Percentiles rank a stretch among this genome's conserved stretches.
Evolutionary conservation across 53 echinoderm and acorn worm genomes (phyloP).

Genomic region (Holothuria leucospilota): DNA sequence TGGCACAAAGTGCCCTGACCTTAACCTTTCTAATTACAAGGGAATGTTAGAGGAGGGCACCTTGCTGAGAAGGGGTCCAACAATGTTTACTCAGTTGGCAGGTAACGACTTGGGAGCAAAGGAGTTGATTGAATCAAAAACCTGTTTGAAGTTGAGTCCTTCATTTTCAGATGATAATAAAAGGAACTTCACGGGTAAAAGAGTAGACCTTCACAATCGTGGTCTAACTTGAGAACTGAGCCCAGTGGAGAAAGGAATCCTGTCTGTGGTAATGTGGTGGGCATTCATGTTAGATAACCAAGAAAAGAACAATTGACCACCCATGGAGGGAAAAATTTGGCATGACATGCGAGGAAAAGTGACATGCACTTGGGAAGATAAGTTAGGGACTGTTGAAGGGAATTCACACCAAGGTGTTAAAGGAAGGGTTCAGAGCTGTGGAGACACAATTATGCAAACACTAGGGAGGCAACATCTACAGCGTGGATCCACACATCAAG

Average conservation of each 20-base stretch:
- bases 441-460: constrained; percentile 40
- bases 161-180: constrained; percentile 9
- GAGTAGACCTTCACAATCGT: not conserved
- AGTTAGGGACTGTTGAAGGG: constrained; percentile 9
- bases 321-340: constrained; percentile 34
- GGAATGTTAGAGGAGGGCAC: constrained; percentile 42
- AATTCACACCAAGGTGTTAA: constrained; percentile 40
- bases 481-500: constrained; percentile 13
- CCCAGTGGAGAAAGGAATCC: too few species aligned
- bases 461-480: constrained; percentile 25
- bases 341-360: constrained; percentile 14
- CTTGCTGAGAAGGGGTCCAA: constrained; percentile 39
- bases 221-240: too few species aligned
- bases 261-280: not conserved
- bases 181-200: constrained; percentile 3
- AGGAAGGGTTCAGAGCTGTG: not conserved
- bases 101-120: constrained; percentile 45
- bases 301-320: constrained; percentile 33
- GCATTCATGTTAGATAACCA: constrained; percentile 26
- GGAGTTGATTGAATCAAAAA: constrained; percentile 47
- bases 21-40: constrained; percentile 40
- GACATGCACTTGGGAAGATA: constrained; percentile 31
- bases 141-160: constrained; percentile 35
- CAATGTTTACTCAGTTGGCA: constrained; percentile 46
- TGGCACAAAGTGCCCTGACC: constrained; percentile 39